Conservation (phyloP, 2,888 invertebrate genomes). For the Dryobotodes eremita region DNA sequence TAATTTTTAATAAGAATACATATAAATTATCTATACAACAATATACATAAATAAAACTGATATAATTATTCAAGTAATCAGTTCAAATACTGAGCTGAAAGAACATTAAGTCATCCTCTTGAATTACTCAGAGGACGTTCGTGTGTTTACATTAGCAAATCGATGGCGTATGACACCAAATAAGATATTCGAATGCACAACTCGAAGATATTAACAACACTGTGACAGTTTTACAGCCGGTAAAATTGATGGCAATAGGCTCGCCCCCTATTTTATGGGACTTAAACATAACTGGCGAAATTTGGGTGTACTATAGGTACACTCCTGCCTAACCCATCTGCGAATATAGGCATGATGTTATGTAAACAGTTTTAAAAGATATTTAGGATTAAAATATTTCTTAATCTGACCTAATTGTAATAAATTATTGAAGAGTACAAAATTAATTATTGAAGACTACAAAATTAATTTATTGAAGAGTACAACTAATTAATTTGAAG, state of each 20-base stretch:
- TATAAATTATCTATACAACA: not conserved
- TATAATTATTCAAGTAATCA: not conserved
- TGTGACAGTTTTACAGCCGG: not conserved
- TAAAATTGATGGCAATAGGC: not conserved
- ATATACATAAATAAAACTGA: not conserved
- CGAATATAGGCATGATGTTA: too few species aligned
- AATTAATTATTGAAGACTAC: not conserved
- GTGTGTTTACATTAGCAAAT: not conserved
- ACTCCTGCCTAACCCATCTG: too few species aligned
- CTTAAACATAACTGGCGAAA: too few species aligned
- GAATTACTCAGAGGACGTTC: not conserved
- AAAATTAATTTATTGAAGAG: too few species aligned
- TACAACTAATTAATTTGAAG: not conserved
- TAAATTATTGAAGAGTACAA: not conserved
- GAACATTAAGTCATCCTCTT: not conserved
- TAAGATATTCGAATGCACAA: not conserved
- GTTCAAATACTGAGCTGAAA: not conserved
- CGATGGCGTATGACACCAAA: not conserved
- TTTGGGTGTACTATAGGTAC: too few species aligned
- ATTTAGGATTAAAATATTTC: not conserved
- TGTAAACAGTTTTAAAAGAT: not conserved
- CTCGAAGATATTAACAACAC: not conserved
- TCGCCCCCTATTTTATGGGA: too few species aligned
- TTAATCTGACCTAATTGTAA: not conserved
- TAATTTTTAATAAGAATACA: too few species aligned